These are phyloP conservation scores for Burhinus oedicnemus DNA, from an alignment of 2,113 vertebrate genomes.

Conservation along the genomic window DNA sequence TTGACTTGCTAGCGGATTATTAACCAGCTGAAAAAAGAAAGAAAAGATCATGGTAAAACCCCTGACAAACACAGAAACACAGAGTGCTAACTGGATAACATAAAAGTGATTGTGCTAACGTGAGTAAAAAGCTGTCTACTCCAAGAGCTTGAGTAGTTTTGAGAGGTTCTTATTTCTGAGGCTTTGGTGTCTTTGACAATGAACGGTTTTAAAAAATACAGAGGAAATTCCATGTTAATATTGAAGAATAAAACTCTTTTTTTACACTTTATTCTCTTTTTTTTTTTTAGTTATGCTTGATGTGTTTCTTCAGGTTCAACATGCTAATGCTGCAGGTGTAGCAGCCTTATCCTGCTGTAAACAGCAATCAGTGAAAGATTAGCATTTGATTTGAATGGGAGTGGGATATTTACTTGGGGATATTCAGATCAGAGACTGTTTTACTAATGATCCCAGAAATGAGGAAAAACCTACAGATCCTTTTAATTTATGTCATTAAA, in stretches of 20 bases:
- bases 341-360: not conserved
- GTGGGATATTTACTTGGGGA: not conserved
- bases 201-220: not conserved
- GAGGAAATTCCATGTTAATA: not conserved
- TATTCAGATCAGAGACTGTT: not conserved
- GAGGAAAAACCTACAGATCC: not conserved
- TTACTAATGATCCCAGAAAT: not conserved
- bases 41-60: slow-evolving; percentile 60
- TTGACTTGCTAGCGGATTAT: slow-evolving; percentile 94
- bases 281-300: not conserved
- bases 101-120: not conserved
- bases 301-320: not conserved
- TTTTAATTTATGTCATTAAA: not conserved
- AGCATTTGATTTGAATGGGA: not conserved
- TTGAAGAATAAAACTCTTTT: not conserved
- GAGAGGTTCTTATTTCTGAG: not conserved
- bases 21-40: slow-evolving; percentile 85
- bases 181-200: not conserved
- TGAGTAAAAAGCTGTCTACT: not conserved
- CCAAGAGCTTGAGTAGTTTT: not conserved
- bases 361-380: not conserved
- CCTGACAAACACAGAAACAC: not conserved
- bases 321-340: not conserved
- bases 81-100: not conserved
- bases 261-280: not conserved